Evolutionary conservation across 2,888 invertebrate species (phyloP).

Genomic region (Leptinotarsa rubiginosa): DNA sequence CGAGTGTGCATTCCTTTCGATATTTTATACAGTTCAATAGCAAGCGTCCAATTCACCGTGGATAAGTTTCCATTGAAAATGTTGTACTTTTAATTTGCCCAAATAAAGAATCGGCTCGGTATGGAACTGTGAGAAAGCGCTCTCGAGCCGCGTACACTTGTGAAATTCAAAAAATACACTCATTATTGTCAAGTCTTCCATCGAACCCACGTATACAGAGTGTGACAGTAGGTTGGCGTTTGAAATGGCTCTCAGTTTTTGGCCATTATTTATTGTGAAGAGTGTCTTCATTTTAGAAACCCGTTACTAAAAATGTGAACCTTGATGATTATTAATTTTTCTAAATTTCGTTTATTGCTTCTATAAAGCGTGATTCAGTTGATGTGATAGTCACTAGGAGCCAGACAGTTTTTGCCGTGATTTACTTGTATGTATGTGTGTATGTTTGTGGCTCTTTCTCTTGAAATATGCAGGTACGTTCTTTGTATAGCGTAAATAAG

Average conservation of each 20-base stretch:
- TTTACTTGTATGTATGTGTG: too few species aligned
- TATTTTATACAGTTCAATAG: conserved; percentile 46
- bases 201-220: background rate
- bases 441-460: too few species aligned
- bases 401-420: too few species aligned
- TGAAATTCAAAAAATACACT: conserved; percentile 45
- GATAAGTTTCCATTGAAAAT: conserved; percentile 56
- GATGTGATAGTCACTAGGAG: too few species aligned
- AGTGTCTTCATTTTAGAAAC: too few species aligned
- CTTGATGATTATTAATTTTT: background rate
- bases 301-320: background rate
- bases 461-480: too few species aligned
- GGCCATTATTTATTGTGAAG: too few species aligned
- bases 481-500: too few species aligned
- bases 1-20: conserved; percentile 32
- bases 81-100: conserved; percentile 57
- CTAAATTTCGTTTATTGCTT: background rate
- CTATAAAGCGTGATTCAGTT: too few species aligned
- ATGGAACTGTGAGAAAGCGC: conserved; percentile 58
- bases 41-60: conserved; percentile 40
- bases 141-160: conserved; percentile 40
- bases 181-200: conserved; percentile 12
- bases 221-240: background rate
- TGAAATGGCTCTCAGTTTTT: too few species aligned
- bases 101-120: conserved; percentile 59